A percentile compares a stretch with the other conserved stretches of the same genome.
Conservation (phyloP, 2,888 invertebrate species). For the Aquatica leii region DNA sequence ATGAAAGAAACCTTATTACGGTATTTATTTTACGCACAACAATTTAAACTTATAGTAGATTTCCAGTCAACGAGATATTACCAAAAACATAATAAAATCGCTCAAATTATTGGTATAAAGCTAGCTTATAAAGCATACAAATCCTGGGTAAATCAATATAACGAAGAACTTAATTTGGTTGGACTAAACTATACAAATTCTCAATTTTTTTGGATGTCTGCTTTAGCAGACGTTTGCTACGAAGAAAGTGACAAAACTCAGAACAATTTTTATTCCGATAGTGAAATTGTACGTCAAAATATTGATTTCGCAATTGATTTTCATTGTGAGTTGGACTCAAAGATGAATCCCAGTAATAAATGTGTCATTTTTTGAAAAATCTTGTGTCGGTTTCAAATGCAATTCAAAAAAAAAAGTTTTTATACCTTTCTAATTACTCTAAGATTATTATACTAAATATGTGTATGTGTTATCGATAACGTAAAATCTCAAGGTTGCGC, state of each 20-base stretch:
- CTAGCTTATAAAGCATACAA: slow-evolving; percentile 84
- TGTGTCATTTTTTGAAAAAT: slow-evolving; percentile 4
- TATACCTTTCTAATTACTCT: too few relatives aligned
- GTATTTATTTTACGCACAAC: too few relatives aligned
- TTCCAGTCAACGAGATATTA: too few relatives aligned
- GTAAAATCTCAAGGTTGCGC: too few relatives aligned
- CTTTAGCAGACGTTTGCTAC: not conserved
- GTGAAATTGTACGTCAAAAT: not conserved
- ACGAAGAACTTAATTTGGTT: slow-evolving; percentile 71
- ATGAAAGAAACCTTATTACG: not conserved
- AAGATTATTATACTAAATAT: too few relatives aligned
- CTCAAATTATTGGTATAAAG: slow-evolving; percentile 89
- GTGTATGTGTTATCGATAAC: too few relatives aligned
- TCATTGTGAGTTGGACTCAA: slow-evolving; percentile 1
- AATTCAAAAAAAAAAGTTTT: too few relatives aligned
- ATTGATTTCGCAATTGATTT: slow-evolving; percentile 19
- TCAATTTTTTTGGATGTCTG: slow-evolving; percentile 61
- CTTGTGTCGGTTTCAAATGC: too few relatives aligned
- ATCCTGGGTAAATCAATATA: slow-evolving; percentile 72
- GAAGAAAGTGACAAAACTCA: too few relatives aligned
- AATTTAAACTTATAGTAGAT: too few relatives aligned
- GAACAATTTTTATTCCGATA: not conserved
- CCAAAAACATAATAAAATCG: slow-evolving; percentile 85
- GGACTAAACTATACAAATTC: slow-evolving; percentile 73
- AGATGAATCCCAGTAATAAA: slow-evolving; percentile 19